Percentiles rank a stretch among this genome's conserved stretches.
These are phyloP conservation scores for Archips xylosteana DNA, from an alignment of 2,888 invertebrate genomes.

Conservation along the genomic window DNA sequence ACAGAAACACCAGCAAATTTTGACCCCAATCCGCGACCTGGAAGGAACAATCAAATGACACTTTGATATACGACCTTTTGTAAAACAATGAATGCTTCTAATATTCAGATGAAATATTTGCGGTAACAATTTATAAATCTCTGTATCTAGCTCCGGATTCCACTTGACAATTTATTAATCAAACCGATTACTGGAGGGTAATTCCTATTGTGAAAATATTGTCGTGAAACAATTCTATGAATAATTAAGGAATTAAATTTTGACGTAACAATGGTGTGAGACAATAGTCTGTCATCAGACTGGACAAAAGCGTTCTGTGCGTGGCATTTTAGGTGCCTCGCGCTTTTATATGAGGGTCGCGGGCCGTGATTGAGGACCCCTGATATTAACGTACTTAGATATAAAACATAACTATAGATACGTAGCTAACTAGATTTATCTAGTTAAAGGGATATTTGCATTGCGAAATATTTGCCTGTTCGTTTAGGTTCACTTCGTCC, in stretches of 20 bases:
- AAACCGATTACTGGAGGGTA: conserved; percentile 80
- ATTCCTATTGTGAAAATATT: conserved; percentile 84
- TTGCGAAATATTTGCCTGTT: background rate
- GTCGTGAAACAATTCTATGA: conserved; percentile 84
- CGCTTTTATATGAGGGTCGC: conserved; percentile 69
- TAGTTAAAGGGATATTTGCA: background rate
- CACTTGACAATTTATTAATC: conserved; percentile 86
- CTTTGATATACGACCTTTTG: conserved; percentile 82
- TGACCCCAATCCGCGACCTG: conserved; percentile 46
- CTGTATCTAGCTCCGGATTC: conserved; percentile 79
- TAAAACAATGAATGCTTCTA: conserved; percentile 82
- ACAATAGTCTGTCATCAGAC: conserved; percentile 81
- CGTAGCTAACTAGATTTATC: background rate
- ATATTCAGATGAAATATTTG: conserved; percentile 84
- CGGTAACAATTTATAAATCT: conserved; percentile 80
- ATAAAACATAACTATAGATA: background rate
- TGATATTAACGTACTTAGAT: conserved; percentile 54
- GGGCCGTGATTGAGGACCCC: conserved; percentile 34
- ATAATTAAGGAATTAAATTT: conserved; percentile 86
- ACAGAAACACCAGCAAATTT: background rate
- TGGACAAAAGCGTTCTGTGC: conserved; percentile 81
- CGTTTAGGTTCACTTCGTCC: no score
- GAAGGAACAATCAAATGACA: conserved; percentile 81
- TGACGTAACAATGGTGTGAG: conserved; percentile 83
- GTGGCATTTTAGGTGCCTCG: conserved; percentile 74